These are phyloP conservation scores for Himalopsyche phryganea DNA, from an alignment of 1,140 invertebrate genomes.

Conservation along the genomic window DNA sequence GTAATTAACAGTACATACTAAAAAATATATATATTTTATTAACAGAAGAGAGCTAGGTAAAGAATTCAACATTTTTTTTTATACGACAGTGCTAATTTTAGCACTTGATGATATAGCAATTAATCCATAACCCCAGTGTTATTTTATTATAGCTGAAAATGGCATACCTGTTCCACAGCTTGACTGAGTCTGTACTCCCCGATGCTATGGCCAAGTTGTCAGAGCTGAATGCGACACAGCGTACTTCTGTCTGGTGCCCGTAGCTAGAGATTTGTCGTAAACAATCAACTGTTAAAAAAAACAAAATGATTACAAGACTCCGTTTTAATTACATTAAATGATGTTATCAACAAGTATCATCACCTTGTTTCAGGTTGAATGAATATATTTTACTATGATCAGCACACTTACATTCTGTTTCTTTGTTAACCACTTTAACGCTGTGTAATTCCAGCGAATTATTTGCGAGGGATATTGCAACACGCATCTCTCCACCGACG, in stretches of 20 bases:
- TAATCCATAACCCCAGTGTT: no score
- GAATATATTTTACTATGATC: no score
- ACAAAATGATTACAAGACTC: neutral
- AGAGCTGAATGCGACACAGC: conserved; percentile 84
- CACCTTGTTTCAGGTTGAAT: no score
- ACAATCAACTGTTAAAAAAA: conserved; percentile 43
- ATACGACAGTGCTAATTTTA: no score
- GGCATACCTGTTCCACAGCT: conserved; percentile 87
- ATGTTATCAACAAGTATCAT: no score
- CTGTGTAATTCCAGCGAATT: conserved; percentile 69
- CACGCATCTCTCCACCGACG: conserved; percentile 62
- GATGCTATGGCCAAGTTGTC: conserved; percentile 85
- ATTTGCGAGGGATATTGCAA: conserved; percentile 62
- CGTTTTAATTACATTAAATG: no score
- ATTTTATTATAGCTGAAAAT: no score
- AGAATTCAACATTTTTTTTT: no score
- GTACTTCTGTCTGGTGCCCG: conserved; percentile 88
- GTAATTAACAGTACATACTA: no score
- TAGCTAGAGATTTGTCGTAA: conserved; percentile 56
- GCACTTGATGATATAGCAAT: no score
- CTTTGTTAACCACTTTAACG: conserved; percentile 49
- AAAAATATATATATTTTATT: no score
- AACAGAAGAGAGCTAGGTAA: no score
- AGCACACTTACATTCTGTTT: conserved; percentile 51
- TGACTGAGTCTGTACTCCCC: conserved; percentile 80